These are phyloP conservation scores for Hippocampus mohnikei DNA, from an alignment of 2,113 vertebrate species.

Conservation along the genomic window DNA sequence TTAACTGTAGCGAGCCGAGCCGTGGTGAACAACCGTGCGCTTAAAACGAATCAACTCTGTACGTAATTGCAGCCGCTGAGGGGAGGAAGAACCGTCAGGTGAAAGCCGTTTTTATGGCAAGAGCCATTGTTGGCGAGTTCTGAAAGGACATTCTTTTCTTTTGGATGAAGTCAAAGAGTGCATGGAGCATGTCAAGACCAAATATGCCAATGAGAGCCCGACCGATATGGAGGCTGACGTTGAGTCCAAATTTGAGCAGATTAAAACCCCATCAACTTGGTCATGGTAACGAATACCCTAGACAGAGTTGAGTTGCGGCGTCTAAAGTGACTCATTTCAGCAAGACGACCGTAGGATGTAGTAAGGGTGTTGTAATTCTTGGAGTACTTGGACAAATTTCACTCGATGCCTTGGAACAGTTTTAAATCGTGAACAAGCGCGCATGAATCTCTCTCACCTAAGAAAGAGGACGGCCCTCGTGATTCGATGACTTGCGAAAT, in stretches of 20 bases:
- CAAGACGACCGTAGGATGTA: background rate
- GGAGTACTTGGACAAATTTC: background rate
- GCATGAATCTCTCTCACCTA: background rate
- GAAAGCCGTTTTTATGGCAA: background rate
- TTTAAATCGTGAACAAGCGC: background rate
- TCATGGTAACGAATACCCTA: background rate
- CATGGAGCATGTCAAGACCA: background rate
- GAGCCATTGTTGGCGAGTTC: no score
- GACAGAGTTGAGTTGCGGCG: background rate
- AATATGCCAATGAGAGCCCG: background rate
- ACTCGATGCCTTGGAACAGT: background rate
- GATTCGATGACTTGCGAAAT: background rate
- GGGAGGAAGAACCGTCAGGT: background rate
- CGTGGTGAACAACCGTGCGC: background rate
- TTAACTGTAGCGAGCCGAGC: background rate
- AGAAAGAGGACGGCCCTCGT: background rate
- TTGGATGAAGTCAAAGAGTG: background rate
- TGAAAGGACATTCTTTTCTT: background rate
- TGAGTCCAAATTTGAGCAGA: no score
- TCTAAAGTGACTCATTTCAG: background rate
- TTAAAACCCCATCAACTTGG: no score
- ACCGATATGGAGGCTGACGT: no score
- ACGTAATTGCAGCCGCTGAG: conserved; percentile 13
- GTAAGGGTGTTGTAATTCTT: background rate
- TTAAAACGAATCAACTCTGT: background rate